Percentiles rank a stretch among this genome's conserved stretches.
These are phyloP conservation scores for Opisthocomus hoazin DNA, from an alignment of 2,113 vertebrate species.

Conservation along the genomic window DNA sequence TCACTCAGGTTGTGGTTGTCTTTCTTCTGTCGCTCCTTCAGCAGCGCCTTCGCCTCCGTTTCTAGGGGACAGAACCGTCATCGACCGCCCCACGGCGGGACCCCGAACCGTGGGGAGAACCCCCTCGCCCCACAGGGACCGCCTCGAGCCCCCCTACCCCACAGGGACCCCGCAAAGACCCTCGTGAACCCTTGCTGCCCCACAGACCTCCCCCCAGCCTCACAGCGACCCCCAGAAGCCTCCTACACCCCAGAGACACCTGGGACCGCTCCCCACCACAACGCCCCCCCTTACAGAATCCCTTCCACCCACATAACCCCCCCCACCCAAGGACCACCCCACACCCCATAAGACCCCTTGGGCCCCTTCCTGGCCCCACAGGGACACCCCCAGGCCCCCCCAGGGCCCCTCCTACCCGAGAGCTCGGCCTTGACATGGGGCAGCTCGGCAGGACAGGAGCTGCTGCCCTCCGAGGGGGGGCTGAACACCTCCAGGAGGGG, in stretches of 20 bases:
- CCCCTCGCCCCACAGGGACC: neutral
- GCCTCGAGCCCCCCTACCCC: neutral
- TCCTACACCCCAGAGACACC: neutral
- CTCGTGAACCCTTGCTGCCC: too few species aligned
- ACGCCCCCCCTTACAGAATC: neutral
- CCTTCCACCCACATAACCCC: too few species aligned
- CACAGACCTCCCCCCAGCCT: too few species aligned
- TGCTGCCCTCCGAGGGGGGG: conserved; percentile 80
- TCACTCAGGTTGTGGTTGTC: conserved; percentile 92
- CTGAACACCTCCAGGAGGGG: conserved; percentile 39
- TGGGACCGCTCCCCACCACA: neutral
- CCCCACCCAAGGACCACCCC: neutral
- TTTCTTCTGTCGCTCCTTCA: conserved; percentile 90
- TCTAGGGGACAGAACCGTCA: conserved; percentile 62
- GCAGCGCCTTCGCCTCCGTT: conserved; percentile 78
- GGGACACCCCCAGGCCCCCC: neutral
- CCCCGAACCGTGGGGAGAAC: too few species aligned
- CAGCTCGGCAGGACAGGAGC: conserved; percentile 89
- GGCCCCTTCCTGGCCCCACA: neutral
- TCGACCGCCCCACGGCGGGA: too few species aligned
- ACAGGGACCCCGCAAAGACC: neutral
- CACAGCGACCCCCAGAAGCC: too few species aligned
- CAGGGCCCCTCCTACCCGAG: neutral
- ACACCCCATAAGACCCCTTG: neutral
- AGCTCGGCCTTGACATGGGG: conserved; percentile 86